Evolutionary conservation across 2,113 vertebrate species (phyloP).

Genomic region (Sula dactylatra): DNA sequence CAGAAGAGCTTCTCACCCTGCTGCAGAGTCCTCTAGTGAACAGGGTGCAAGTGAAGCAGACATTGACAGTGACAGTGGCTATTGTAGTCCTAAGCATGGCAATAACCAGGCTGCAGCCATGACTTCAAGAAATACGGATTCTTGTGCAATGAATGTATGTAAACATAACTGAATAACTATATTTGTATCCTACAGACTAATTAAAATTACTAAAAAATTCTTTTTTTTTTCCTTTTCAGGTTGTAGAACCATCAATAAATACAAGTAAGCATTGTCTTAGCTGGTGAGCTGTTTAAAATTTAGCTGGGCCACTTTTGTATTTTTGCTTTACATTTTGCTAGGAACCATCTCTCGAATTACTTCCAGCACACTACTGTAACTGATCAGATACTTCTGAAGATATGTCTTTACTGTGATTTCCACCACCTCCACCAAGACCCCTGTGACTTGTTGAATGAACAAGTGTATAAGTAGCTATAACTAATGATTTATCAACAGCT

Average conservation of each 20-base stretch:
- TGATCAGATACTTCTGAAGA: background rate
- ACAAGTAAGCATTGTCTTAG: constrained; percentile 74
- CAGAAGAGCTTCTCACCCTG: constrained; percentile 83
- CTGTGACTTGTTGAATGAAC: background rate
- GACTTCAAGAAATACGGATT: constrained; percentile 72
- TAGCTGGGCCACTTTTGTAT: background rate
- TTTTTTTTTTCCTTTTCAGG: constrained; percentile 67
- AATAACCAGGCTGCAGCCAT: constrained; percentile 77
- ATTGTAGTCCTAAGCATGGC: constrained; percentile 93
- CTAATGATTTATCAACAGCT: background rate
- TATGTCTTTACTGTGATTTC: background rate
- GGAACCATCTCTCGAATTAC: background rate
- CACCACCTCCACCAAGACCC: background rate
- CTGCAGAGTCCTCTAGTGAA: constrained; percentile 88
- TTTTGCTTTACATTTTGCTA: background rate
- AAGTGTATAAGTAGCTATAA: background rate
- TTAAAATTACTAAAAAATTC: background rate
- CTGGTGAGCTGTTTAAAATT: background rate
- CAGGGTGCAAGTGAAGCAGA: constrained; percentile 92
- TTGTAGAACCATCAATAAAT: constrained; percentile 83
- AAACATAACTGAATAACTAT: background rate
- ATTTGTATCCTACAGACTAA: background rate
- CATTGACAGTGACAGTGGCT: constrained; percentile 97
- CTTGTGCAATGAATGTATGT: constrained; percentile 70
- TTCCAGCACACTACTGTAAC: background rate